Conservation (phyloP, 2,888 invertebrate genomes). For the Philopedon plagiatum region DNA sequence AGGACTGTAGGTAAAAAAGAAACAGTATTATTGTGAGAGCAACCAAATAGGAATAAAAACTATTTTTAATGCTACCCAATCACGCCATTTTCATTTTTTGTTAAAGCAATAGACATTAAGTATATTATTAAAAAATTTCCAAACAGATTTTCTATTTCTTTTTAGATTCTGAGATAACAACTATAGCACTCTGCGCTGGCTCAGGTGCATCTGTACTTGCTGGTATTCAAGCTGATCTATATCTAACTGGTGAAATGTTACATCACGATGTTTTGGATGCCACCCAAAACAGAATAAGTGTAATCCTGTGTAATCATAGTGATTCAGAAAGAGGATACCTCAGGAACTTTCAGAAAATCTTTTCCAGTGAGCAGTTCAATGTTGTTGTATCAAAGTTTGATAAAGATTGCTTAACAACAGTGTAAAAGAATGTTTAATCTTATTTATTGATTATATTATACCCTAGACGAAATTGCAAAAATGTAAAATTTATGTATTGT, state of each 20-base stretch:
- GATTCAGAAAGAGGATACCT: slow-evolving; percentile 95
- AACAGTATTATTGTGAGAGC: background rate
- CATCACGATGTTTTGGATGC: slow-evolving; percentile 95
- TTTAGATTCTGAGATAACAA: slow-evolving; percentile 68
- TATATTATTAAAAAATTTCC: too few relatives aligned
- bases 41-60: too few relatives aligned
- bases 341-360: slow-evolving; percentile 70
- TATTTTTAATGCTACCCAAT: too few relatives aligned
- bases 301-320: slow-evolving; percentile 93
- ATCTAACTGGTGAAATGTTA: slow-evolving; percentile 93
- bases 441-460: background rate
- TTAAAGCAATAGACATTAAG: too few relatives aligned
- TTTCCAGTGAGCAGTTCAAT: slow-evolving; percentile 63
- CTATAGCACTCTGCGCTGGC: slow-evolving; percentile 91
- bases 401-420: slow-evolving; percentile 82
- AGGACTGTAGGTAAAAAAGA: slow-evolving; percentile 61
- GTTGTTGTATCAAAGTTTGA: slow-evolving; percentile 82
- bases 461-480: background rate
- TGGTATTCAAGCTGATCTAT: slow-evolving; percentile 82
- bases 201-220: slow-evolving; percentile 87
- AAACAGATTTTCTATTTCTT: slow-evolving; percentile 51
- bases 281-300: slow-evolving; percentile 81
- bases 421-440: slow-evolving; percentile 66
- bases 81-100: too few relatives aligned
- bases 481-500: background rate